phyloP scores from a whole-genome alignment of 2,113 vertebrate species.

The Chionodraco myersi region DNA sequence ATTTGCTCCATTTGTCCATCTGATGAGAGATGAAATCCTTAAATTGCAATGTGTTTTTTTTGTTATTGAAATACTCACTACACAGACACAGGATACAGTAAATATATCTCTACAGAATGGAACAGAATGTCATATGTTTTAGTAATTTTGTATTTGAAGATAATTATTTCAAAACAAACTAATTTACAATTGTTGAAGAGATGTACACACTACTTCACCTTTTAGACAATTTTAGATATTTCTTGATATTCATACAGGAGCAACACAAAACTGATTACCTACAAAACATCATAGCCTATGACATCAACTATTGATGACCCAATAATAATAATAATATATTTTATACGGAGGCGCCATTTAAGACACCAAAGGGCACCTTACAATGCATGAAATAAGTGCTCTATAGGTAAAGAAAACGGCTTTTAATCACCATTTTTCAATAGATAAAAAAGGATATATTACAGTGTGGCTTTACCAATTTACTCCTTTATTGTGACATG shows the following conservation, averaged over 20 bases:
- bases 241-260: not conserved
- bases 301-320: too few species aligned
- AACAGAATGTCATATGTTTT: not conserved
- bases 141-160: constrained; percentile 6
- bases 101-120: not conserved
- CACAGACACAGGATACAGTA: not conserved
- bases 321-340: too few species aligned
- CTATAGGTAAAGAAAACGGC: not conserved
- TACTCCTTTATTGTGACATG: not conserved
- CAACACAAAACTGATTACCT: not conserved
- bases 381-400: too few species aligned
- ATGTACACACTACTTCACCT: not conserved
- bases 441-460: not conserved
- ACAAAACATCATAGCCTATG: not conserved
- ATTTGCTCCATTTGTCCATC: constrained; percentile 59
- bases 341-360: too few species aligned
- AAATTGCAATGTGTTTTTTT: constrained; percentile 27
- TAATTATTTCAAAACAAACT: not conserved
- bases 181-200: not conserved
- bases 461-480: not conserved
- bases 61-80: not conserved
- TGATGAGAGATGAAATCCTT: constrained; percentile 49
- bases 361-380: too few species aligned
- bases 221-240: not conserved
- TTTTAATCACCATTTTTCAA: not conserved